A percentile compares a stretch with the other conserved stretches of the same genome.
These are phyloP conservation scores for Tenthredo mesomela DNA, from an alignment of 2,888 invertebrate genomes.

Conservation along the genomic window DNA sequence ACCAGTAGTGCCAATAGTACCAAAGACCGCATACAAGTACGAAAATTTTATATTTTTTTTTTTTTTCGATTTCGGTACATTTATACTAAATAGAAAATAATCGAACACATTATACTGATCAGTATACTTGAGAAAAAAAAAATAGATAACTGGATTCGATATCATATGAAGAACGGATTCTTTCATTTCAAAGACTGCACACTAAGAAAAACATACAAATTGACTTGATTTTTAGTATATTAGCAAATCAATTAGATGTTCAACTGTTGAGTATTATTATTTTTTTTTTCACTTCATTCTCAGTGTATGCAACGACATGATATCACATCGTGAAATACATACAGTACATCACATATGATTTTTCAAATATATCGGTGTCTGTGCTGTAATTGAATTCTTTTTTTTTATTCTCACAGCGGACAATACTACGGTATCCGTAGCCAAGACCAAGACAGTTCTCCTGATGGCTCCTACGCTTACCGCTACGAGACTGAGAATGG, in stretches of 20 bases:
- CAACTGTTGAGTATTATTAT: not conserved
- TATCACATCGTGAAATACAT: not conserved
- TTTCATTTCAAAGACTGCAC: not conserved
- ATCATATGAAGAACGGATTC: not conserved
- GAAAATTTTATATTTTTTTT: not conserved
- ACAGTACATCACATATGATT: not conserved
- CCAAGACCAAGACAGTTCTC: slow-evolving; percentile 67
- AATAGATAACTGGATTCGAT: not conserved
- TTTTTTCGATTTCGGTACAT: not conserved
- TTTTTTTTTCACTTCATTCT: not conserved
- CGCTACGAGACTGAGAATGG: slow-evolving; percentile 76
- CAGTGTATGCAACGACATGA: no score
- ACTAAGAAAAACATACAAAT: not conserved
- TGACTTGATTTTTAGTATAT: not conserved
- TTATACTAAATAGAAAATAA: not conserved
- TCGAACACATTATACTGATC: not conserved
- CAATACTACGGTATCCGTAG: slow-evolving; percentile 70
- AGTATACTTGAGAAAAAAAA: not conserved
- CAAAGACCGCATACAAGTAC: not conserved
- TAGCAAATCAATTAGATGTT: not conserved
- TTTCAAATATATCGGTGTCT: no score
- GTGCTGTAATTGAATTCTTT: not conserved
- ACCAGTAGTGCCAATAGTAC: not conserved
- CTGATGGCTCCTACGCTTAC: slow-evolving; percentile 72
- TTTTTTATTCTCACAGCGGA: slow-evolving; percentile 55